phyloP scores from a whole-genome alignment of 2,113 vertebrate species.

The Pristiophorus japonicus region DNA sequence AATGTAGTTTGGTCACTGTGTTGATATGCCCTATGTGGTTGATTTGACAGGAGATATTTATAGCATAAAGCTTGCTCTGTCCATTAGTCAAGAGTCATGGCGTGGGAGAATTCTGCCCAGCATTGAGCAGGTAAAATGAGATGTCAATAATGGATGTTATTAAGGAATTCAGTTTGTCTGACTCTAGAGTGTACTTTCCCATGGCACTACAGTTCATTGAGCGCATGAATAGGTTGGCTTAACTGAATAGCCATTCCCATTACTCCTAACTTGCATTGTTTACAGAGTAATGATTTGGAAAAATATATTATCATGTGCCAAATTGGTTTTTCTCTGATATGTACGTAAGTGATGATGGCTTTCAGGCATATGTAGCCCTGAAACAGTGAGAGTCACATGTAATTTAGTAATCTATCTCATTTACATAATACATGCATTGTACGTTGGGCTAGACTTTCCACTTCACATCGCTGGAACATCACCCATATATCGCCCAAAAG shows the following conservation, averaged over 20 bases:
- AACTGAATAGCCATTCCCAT: not conserved
- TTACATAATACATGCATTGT: not conserved
- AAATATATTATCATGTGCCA: not conserved
- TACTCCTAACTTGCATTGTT: not conserved
- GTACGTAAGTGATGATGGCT: not conserved
- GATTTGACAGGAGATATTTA: not conserved
- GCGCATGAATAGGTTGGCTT: not conserved
- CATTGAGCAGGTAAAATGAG: not conserved
- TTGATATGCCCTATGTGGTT: constrained; percentile 19
- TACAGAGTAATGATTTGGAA: not conserved
- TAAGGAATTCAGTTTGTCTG: not conserved
- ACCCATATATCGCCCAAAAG: no score
- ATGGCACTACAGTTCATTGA: not conserved
- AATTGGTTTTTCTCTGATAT: not conserved
- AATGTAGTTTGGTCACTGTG: not conserved
- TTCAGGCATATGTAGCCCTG: not conserved
- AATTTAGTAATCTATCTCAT: not conserved
- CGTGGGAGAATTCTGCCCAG: not conserved
- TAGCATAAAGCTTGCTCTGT: not conserved
- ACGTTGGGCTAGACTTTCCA: no score
- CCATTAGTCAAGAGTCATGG: not conserved
- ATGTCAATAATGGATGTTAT: not conserved
- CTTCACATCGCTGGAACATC: no score
- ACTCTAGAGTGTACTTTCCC: not conserved
- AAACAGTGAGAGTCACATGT: not conserved